These are phyloP conservation scores for Lepilemur ruficaudatus DNA, from an alignment of 2,797 vertebrate genomes.

Conservation along the genomic window DNA sequence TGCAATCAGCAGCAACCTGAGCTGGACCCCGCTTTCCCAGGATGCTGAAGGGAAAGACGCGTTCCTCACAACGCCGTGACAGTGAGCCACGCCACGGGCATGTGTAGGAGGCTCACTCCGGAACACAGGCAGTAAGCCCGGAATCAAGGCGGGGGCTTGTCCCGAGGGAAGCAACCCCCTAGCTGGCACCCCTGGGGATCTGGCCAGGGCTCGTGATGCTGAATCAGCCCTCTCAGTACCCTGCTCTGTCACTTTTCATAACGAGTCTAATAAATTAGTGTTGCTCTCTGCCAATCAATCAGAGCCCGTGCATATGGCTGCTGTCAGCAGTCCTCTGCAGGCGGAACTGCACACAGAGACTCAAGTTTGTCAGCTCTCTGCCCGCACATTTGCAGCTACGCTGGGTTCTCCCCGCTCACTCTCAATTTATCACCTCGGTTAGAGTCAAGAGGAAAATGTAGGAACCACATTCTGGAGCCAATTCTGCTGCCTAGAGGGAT, in stretches of 20 bases:
- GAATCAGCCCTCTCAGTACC: neutral
- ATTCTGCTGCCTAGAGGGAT: neutral
- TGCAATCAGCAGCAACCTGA: neutral
- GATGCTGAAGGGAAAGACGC: neutral
- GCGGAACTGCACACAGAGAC: slow-evolving; percentile 1
- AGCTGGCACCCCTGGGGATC: neutral
- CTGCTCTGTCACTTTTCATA: slow-evolving; percentile 48
- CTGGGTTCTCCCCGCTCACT: neutral
- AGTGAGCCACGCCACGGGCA: accelerated
- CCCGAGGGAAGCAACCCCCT: neutral
- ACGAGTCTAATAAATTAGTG: slow-evolving; percentile 56
- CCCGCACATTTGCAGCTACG: neutral
- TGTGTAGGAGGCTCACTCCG: neutral
- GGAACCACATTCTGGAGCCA: neutral
- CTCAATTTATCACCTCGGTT: slow-evolving; percentile 30
- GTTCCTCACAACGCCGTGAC: accelerated
- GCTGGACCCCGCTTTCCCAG: neutral
- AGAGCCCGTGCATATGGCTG: neutral
- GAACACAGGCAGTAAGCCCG: neutral
- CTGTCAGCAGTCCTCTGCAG: slow-evolving; percentile 60
- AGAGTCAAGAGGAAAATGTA: neutral
- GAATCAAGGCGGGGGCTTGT: neutral
- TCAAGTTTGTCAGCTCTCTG: neutral
- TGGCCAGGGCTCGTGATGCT: neutral
- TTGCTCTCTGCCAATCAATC: slow-evolving; percentile 67